phyloP scores from a whole-genome alignment of 2,113 vertebrate species.

The Vulpes ferrilata region DNA sequence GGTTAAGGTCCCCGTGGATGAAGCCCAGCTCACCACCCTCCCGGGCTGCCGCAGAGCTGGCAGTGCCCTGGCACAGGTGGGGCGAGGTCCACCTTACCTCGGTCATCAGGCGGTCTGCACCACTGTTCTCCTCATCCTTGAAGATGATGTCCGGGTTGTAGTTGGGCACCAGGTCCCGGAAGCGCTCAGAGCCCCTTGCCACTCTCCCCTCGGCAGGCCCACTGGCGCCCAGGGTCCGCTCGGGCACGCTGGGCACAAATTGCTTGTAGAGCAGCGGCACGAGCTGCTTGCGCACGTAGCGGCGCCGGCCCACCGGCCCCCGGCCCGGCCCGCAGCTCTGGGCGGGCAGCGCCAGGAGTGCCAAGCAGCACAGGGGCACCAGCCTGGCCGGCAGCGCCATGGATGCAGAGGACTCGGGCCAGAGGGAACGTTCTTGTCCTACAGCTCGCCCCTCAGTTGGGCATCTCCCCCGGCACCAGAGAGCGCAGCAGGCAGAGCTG shows the following conservation, averaged over 20 bases:
- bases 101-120: constrained; percentile 89
- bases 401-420: constrained; percentile 41
- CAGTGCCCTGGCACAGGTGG: constrained; percentile 11
- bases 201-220: constrained; percentile 89
- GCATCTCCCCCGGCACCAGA: constrained; percentile 72
- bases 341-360: constrained; percentile 89
- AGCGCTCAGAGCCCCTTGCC: constrained; percentile 85
- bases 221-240: constrained; percentile 90
- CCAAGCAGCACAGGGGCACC: constrained; percentile 90
- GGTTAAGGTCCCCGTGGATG: constrained; percentile 23
- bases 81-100: constrained; percentile 84
- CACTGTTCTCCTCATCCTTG: constrained; percentile 89
- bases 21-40: neutral
- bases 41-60: neutral
- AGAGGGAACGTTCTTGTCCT: constrained; percentile 62
- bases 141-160: constrained; percentile 90
- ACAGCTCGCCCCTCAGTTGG: constrained; percentile 68
- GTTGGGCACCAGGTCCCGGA: constrained; percentile 88
- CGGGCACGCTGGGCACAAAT: constrained; percentile 88
- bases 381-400: constrained; percentile 74
- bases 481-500: constrained; percentile 57
- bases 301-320: constrained; percentile 87
- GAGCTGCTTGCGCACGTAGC: constrained; percentile 85
- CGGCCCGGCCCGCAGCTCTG: constrained; percentile 95
- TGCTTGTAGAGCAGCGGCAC: constrained; percentile 89